Evolutionary conservation across 2,113 vertebrate species (phyloP), one percentile per base, ranked within the genome.

Genomic region (Garra rufa): DNA sequence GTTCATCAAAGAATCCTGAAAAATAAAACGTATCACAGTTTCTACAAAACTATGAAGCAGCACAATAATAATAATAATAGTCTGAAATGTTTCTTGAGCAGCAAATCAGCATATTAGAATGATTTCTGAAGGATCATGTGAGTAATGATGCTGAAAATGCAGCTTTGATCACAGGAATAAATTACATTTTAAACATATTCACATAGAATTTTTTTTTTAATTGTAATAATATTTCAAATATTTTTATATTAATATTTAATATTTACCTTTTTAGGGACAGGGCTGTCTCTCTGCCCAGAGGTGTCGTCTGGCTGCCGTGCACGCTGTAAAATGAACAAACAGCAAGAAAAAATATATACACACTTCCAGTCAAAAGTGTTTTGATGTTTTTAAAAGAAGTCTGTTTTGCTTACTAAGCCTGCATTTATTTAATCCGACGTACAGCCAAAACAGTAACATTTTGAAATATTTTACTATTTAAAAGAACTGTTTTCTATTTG

Each of bases 221-320:
- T 14, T 28, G 24, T 17, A 52, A 19, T 7, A 52, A 52, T 21
- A 21, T 55, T 55, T 19, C 52, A 55, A 21, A 55, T 3, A 21
- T 52, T 52, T 21, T 6, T 55, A 34, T 34, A n/a, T n/a, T n/a
- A n/a, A n/a, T n/a, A n/a, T n/a, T 52, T 52, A 4, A n/a, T n/a
- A n/a, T 34, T 34, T 34, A 57, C 97, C 96, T 98, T 99, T 91
- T 97, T 99, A 21, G 93, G 95, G 78, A 97, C 0, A 0, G 97
- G 97, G 79, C 96, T 98, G 83, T 95, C 96, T 86, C 96, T 95
- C 70, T 96, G 96, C 30, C 86, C 93, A 86, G 93, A 88, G 34
- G 97, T 96, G 4, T 99, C 97, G 2, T 99, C 97, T 81, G 87
- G 44, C 63, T 95, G 94, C 52, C 95, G 93, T 75, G 92, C 89